Conservation (phyloP, 2,888 invertebrate genomes). For the Eudasyphora cyanicolor region DNA sequence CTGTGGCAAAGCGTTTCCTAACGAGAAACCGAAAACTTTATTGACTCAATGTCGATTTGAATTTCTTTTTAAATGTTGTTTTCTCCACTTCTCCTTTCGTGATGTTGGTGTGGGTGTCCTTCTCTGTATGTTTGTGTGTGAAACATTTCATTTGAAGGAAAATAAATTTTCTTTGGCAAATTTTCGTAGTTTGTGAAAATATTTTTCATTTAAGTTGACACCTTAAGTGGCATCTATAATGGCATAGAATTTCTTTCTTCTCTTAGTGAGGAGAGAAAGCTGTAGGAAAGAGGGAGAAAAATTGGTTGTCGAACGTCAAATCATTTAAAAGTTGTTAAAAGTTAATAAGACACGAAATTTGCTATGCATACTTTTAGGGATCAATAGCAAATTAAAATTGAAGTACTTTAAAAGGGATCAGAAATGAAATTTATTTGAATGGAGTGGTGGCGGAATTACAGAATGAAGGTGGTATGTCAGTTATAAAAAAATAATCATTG, state of each 20-base stretch:
- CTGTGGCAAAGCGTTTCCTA: slow-evolving; percentile 24
- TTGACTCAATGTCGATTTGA: slow-evolving; percentile 62
- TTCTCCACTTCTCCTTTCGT: slow-evolving; percentile 14
- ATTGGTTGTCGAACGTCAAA: slow-evolving; percentile 54
- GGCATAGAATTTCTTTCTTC: slow-evolving; percentile 24
- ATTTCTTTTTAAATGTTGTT: slow-evolving; percentile 53
- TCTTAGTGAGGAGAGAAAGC: background rate
- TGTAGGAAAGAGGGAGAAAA: background rate
- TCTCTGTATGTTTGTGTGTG: background rate
- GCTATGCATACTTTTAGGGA: slow-evolving; percentile 47
- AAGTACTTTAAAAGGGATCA: slow-evolving; percentile 26
- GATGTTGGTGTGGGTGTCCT: background rate
- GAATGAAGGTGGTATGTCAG: background rate
- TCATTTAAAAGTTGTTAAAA: slow-evolving; percentile 62
- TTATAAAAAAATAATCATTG: background rate
- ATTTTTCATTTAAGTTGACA: slow-evolving; percentile 61
- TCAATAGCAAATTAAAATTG: slow-evolving; percentile 47
- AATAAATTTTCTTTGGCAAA: slow-evolving; percentile 47
- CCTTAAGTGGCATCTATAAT: slow-evolving; percentile 60
- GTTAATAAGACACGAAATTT: slow-evolving; percentile 54
- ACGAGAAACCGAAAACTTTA: slow-evolving; percentile 45
- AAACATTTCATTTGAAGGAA: slow-evolving; percentile 41
- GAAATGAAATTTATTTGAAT: background rate
- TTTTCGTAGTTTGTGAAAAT: slow-evolving; percentile 39
- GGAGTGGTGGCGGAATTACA: background rate